Base-by-base conservation (phyloP, 2,113 vertebrate species). In the Phocoena sinus region DNA sequence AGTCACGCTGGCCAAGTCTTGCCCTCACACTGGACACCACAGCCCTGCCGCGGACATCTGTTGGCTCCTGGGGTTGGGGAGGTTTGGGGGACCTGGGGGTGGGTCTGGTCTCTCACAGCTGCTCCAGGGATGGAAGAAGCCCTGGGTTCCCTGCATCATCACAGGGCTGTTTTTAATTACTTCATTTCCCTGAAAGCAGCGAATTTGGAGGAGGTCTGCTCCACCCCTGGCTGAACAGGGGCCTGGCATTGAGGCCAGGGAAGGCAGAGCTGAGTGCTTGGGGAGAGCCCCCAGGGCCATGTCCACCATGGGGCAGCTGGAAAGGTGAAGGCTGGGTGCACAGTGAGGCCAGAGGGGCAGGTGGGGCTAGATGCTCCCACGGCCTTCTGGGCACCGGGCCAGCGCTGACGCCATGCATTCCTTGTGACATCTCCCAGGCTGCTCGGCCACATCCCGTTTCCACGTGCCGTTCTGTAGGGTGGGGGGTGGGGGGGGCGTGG, bases 131-230 rank as follows among this genome's bases (percentile, higher is more conserved):
- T 8, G 4, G 23, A 21, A 7, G 50, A 20, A 89, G 25, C 68
- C 38, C 41, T 31, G 3, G 4, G 15, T 36, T 36, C 67, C 77
- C 6, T 13, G 82, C 77, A 33, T 68, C 26, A 53, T 68, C 47
- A 2, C 33, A 4, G 67, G 47, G n/a, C 83, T 95, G 93, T 86
- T 95, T 97, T 60, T 89, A 93, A 94, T 97, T 89, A 95, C 91
- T 71, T 70, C 44, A 47, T 76, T 94, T 89, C 95, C 89, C 79
- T 93, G 81, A 96, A 97, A 94, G 93, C 90, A 87, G 38, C 1
- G 2, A 56, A 68, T 88, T 90, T 65, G 81, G 76, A 82, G 67
- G 88, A 82, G 67, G 88, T 70, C 25, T 47, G 74, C 56, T 70
- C 23, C 44, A 3, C 33, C 17, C 3, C 18, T 38, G 26, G 44